Evolutionary conservation across 2,113 vertebrate genomes (phyloP).

Genomic region (Rutilus rutilus): DNA sequence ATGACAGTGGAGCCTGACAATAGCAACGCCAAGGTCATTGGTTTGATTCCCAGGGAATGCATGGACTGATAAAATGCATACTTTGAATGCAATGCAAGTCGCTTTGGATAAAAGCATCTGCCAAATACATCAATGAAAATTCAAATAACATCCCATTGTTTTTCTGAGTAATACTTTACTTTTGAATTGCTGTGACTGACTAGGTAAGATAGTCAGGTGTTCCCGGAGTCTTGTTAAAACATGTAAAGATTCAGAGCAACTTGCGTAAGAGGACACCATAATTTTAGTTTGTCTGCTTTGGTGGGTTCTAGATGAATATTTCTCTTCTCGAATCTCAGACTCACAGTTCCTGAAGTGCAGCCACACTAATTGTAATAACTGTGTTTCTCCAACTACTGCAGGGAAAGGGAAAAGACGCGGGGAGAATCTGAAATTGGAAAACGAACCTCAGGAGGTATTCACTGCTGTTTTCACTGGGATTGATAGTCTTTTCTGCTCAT

Average conservation of each 20-base stretch:
- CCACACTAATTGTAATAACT: slow-evolving; percentile 28
- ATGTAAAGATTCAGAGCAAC: background rate
- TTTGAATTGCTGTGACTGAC: background rate
- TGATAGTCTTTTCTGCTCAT: background rate
- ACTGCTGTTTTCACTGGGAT: background rate
- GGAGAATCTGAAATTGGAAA: slow-evolving; percentile 85
- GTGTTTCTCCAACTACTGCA: slow-evolving; percentile 60
- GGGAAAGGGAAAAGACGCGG: slow-evolving; percentile 86
- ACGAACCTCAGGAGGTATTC: slow-evolving; percentile 86
- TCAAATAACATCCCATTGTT: no score
- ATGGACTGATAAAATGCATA: background rate
- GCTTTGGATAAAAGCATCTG: no score
- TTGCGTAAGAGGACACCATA: background rate
- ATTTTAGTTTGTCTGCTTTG: background rate
- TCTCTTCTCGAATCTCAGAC: background rate
- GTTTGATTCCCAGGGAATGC: background rate
- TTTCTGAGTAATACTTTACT: no score
- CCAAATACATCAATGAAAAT: no score
- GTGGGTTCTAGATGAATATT: background rate
- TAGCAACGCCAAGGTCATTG: background rate
- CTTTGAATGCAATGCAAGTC: no score
- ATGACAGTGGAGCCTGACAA: background rate
- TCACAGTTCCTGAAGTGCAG: background rate
- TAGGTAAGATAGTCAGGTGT: background rate
- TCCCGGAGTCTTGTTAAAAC: background rate